Conservation (phyloP, 2,113 vertebrate genomes). For the Phaethornis superciliosus region DNA sequence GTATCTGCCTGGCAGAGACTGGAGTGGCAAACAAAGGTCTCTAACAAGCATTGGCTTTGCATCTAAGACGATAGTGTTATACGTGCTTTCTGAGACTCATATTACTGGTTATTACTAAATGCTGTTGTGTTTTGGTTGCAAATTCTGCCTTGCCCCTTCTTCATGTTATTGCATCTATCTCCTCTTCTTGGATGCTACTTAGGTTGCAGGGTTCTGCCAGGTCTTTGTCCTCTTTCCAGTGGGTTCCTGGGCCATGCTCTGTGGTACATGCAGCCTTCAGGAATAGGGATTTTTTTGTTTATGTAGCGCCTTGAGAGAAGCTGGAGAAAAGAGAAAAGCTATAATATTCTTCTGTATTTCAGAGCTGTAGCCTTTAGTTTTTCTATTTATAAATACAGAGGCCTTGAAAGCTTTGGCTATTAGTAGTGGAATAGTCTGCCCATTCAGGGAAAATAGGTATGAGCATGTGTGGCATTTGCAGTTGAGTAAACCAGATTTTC, state of each 20-base stretch:
- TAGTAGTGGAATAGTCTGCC: neutral
- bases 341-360: neutral
- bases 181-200: neutral
- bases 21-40: neutral
- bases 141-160: neutral
- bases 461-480: neutral
- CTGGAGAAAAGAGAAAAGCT: neutral
- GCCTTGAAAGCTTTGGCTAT: neutral
- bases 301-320: neutral
- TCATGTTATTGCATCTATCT: neutral
- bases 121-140: neutral
- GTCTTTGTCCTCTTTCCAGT: neutral
- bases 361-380: neutral
- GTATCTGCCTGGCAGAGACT: neutral
- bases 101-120: neutral
- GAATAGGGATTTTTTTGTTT: neutral
- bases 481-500: neutral
- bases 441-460: neutral
- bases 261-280: neutral
- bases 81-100: rapidly evolving
- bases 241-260: rapidly evolving
- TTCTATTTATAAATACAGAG: neutral
- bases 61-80: neutral
- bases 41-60: neutral
- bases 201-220: neutral